Evolutionary conservation across 37 sponge, comb jelly and placozoan genomes (phyloP), one percentile per base, ranked within the genome.

Genomic region (Cliona cf. orientalis): DNA sequence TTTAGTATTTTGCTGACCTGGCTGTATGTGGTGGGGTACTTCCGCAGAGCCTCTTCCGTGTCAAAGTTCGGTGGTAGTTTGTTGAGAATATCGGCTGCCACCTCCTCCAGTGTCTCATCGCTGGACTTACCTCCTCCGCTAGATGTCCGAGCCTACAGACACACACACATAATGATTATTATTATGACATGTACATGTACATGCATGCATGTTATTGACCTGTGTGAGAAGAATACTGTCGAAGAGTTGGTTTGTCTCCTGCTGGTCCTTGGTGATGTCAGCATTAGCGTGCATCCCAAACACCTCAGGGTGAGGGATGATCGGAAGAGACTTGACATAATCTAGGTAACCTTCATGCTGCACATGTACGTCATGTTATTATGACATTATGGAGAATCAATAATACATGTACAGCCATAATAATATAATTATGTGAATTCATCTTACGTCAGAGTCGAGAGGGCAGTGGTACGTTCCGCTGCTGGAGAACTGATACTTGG

Each of bases 211-310:
- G 35, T 77, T n/a, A n/a, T 11, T 49, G 55, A 49, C 99, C 83
- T 99, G 97, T 58, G 99, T 99, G 35, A 99, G 91, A 12, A 99
- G 84, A 58, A 96, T 99, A 65, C 93, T 94, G 80, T 99, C 95
- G 78, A 99, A 99, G 23, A 99, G 87, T 58, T 71, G 80, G 57
- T 80, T 88, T 42, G 99, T 99, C 58, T 99, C 99, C 77, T 99
- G 94, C 71, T 99, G 99, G 80, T 99, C 99, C 82, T 99, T 99
- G 68, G 99, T 96, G 80, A 99, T 99, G 81, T 99, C 99, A 31
- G 99, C 99, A 87, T 99, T 99, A 79, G 93, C 83, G 67, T 99
- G 89, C 97, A 99, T 96, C 5, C 97, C 97, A 85, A 99, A 99
- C 74, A 99, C 99, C 77, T 99, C 99, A 43, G 99, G 99, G 44